Evolutionary conservation across 2,113 vertebrate genomes (phyloP).

Genomic region (Paramormyrops kingsleyae): DNA sequence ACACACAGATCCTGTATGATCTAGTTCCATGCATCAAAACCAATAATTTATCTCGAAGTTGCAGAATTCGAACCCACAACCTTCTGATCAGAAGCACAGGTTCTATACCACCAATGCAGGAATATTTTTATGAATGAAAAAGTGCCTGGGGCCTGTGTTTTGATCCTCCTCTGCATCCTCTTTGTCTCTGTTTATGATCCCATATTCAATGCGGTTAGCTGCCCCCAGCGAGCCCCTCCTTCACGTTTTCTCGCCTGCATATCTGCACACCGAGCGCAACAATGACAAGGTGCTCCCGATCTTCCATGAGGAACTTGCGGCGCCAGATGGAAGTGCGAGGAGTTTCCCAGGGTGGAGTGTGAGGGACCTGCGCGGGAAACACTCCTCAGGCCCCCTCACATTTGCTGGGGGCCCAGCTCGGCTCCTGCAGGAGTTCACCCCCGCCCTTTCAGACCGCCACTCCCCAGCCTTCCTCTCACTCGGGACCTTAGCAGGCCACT

Average conservation of each 20-base stretch:
- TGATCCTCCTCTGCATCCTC: neutral
- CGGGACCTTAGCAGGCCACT: neutral
- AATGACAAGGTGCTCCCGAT: slow-evolving; percentile 20
- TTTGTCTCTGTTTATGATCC: neutral
- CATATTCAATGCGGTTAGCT: neutral
- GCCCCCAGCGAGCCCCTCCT: neutral
- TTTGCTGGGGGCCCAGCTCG: neutral
- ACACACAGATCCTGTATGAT: neutral
- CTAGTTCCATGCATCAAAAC: neutral
- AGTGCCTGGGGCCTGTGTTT: neutral
- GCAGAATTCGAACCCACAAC: neutral
- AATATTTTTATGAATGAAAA: neutral
- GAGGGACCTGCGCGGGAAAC: neutral
- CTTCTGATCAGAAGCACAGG: neutral
- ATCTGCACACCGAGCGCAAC: slow-evolving; percentile 28
- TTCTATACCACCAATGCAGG: neutral
- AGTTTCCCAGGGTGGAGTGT: neutral
- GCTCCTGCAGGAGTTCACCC: neutral
- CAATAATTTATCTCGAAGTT: neutral
- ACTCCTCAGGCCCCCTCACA: neutral
- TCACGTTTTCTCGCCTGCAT: neutral
- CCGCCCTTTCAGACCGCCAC: neutral
- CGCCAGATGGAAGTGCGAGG: neutral
- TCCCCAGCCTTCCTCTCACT: neutral
- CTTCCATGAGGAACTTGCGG: slow-evolving; percentile 6